phyloP scores from a whole-genome alignment of 2,888 invertebrate genomes.

The Lacanobia oleracea region DNA sequence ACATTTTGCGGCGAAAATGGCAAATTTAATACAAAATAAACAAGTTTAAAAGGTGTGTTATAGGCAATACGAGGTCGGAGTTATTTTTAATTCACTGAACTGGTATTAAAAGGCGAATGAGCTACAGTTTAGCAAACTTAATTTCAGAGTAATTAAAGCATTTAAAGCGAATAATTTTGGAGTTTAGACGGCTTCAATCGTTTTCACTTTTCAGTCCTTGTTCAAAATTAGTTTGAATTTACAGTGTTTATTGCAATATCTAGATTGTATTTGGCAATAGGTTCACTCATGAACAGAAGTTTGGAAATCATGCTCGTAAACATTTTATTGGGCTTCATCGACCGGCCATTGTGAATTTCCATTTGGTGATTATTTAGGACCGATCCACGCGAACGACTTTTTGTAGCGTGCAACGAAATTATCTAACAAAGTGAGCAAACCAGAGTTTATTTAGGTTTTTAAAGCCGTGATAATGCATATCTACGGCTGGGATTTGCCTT shows the following conservation, averaged over 20 bases:
- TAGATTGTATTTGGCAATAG: slow-evolving; percentile 63
- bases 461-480: slow-evolving; percentile 16
- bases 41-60: slow-evolving; percentile 7
- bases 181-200: slow-evolving; percentile 8
- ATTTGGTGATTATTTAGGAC: slow-evolving; percentile 73
- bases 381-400: slow-evolving; percentile 66
- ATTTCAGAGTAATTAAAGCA: slow-evolving; percentile 22
- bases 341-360: slow-evolving; percentile 75
- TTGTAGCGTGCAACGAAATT: slow-evolving; percentile 32
- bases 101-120: background rate
- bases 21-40: slow-evolving; percentile 21
- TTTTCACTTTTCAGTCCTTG: slow-evolving; percentile 21
- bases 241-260: slow-evolving; percentile 53
- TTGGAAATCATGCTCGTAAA: slow-evolving; percentile 80
- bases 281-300: slow-evolving; percentile 69
- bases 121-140: slow-evolving; percentile 12
- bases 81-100: slow-evolving; percentile 19
- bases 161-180: slow-evolving; percentile 8
- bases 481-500: background rate
- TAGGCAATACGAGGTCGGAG: background rate
- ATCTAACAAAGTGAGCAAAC: slow-evolving; percentile 22
- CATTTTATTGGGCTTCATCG: slow-evolving; percentile 78
- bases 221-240: slow-evolving; percentile 25
- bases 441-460: slow-evolving; percentile 43
- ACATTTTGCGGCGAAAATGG: slow-evolving; percentile 15